phyloP scores from a whole-genome alignment of 2,888 invertebrate genomes.

The Oeneis ivallda region DNA sequence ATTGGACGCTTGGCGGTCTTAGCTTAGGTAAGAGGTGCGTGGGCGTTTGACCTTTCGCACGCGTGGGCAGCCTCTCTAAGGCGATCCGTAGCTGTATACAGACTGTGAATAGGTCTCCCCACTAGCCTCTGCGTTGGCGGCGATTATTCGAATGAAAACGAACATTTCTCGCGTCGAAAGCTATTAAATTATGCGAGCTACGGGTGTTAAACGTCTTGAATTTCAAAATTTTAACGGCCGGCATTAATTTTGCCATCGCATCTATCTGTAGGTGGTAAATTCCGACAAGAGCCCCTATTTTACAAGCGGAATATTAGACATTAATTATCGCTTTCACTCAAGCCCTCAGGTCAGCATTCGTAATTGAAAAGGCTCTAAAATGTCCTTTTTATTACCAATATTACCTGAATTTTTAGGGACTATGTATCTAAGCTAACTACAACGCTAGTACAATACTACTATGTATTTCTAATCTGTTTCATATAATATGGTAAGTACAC shows the following conservation, averaged over 20 bases:
- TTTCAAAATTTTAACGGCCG: constrained; percentile 23
- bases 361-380: no score
- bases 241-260: constrained; percentile 20
- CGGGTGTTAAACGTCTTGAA: constrained; percentile 21
- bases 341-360: not conserved
- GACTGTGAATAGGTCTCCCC: constrained; percentile 40
- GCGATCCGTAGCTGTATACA: constrained; percentile 32
- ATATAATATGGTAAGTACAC: not conserved
- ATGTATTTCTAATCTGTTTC: no score
- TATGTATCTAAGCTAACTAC: no score
- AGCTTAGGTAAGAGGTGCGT: constrained; percentile 52
- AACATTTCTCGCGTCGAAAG: constrained; percentile 30
- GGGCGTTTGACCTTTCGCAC: constrained; percentile 73
- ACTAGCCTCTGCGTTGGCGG: constrained; percentile 41
- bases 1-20: constrained; percentile 3
- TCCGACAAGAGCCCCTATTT: constrained; percentile 1
- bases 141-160: constrained; percentile 32
- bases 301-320: not conserved
- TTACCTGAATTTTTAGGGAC: no score
- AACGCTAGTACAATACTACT: no score
- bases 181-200: constrained; percentile 6
- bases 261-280: constrained; percentile 16
- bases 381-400: no score
- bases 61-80: constrained; percentile 72
- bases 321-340: not conserved